phyloP scores from a whole-genome alignment of 2,113 vertebrate genomes.

The Acanthochromis polyacanthus region DNA sequence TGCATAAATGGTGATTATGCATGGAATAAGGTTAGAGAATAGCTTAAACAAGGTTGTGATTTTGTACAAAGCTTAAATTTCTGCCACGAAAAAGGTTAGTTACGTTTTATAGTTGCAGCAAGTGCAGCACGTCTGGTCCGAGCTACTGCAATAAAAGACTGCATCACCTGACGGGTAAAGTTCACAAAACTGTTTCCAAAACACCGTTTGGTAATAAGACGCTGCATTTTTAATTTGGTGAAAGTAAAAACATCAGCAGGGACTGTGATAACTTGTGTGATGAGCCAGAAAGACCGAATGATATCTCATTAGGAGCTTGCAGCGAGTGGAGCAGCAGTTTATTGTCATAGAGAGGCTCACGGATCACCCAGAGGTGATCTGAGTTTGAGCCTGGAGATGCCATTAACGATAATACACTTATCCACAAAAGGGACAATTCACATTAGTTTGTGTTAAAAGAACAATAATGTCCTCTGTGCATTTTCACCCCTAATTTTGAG shows the following conservation, averaged over 20 bases:
- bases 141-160: not conserved
- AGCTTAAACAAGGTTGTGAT: too few species aligned
- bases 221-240: not conserved
- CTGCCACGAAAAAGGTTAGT: too few species aligned
- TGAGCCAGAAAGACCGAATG: conserved; percentile 17
- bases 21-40: too few species aligned
- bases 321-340: not conserved
- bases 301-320: conserved; percentile 8
- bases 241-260: not conserved
- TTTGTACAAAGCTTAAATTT: too few species aligned
- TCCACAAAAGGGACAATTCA: not conserved
- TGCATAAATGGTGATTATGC: too few species aligned
- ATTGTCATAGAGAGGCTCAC: not conserved
- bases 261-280: conserved; percentile 5
- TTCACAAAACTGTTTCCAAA: not conserved
- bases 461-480: not conserved
- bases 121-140: too few species aligned
- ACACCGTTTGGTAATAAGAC: not conserved
- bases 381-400: not conserved
- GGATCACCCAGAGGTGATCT: not conserved
- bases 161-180: not conserved
- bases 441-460: not conserved
- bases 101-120: too few species aligned
- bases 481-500: not conserved
- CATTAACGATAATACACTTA: not conserved